phyloP scores from a whole-genome alignment of 2,797 vertebrate species.

The Coreius guichenoti region DNA sequence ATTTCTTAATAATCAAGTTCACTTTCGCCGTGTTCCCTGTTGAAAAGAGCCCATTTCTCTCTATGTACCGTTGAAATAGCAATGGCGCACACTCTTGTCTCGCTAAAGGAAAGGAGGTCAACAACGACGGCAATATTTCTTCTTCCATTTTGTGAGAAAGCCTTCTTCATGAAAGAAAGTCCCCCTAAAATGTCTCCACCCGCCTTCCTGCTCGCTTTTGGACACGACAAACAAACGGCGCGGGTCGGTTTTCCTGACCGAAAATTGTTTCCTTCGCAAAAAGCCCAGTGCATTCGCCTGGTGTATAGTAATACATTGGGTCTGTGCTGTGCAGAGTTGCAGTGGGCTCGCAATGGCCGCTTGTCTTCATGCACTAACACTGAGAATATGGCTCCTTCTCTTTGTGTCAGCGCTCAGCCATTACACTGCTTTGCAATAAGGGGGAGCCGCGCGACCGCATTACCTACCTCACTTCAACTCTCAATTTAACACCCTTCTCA shows the following conservation, averaged over 20 bases:
- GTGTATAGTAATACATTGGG: conserved; percentile 83
- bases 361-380: conserved; percentile 88
- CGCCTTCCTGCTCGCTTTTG: conserved; percentile 78
- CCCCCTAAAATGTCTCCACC: conserved; percentile 85
- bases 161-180: conserved; percentile 91
- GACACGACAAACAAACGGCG: conserved; percentile 70
- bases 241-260: conserved; percentile 72
- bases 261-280: conserved; percentile 74
- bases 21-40: conserved; percentile 28
- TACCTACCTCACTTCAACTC: conserved; percentile 72
- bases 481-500: conserved; percentile 63
- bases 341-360: conserved; percentile 87
- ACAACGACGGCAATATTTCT: conserved; percentile 88
- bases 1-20: not conserved
- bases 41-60: conserved; percentile 61
- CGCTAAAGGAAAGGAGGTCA: conserved; percentile 86
- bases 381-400: conserved; percentile 96
- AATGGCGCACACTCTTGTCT: conserved; percentile 83
- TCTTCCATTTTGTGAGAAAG: conserved; percentile 93
- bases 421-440: conserved; percentile 81
- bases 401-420: conserved; percentile 89
- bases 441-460: conserved; percentile 78
- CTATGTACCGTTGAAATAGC: conserved; percentile 69
- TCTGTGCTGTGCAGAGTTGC: conserved; percentile 80
- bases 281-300: conserved; percentile 78